Conservation (phyloP, 2,113 vertebrate genomes). For the Siniperca chuatsi region DNA sequence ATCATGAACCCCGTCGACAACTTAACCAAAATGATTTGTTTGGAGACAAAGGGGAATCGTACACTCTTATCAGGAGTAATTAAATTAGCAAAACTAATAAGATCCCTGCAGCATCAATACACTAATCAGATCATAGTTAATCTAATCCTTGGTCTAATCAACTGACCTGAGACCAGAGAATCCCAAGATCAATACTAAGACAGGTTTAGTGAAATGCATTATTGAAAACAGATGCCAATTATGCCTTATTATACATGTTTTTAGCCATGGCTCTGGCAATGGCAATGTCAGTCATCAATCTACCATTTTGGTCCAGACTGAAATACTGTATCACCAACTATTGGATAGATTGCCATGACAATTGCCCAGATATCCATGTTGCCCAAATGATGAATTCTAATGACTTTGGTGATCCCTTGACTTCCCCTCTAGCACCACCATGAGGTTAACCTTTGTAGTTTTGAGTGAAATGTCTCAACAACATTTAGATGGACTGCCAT, state of each 20-base stretch:
- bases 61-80: conserved; percentile 21
- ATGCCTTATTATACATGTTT: conserved; percentile 1
- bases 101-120: conserved; percentile 27
- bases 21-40: not conserved
- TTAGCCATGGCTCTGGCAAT: not conserved
- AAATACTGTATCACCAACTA: not conserved
- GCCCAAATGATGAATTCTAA: not conserved
- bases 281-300: not conserved
- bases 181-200: conserved; percentile 40
- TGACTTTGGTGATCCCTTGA: not conserved
- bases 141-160: conserved; percentile 43
- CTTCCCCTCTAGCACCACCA: not conserved
- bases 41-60: not conserved
- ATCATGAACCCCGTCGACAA: not conserved
- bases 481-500: not conserved
- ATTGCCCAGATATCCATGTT: not conserved
- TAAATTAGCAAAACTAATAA: conserved; percentile 20
- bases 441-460: not conserved
- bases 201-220: conserved; percentile 20
- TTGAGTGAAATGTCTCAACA: not conserved
- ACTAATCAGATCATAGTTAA: conserved; percentile 28
- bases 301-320: not conserved
- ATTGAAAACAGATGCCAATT: conserved; percentile 24
- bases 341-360: not conserved
- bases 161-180: conserved; percentile 30